phyloP scores from a whole-genome alignment of 2,113 vertebrate species.

The Chaetura pelagica region DNA sequence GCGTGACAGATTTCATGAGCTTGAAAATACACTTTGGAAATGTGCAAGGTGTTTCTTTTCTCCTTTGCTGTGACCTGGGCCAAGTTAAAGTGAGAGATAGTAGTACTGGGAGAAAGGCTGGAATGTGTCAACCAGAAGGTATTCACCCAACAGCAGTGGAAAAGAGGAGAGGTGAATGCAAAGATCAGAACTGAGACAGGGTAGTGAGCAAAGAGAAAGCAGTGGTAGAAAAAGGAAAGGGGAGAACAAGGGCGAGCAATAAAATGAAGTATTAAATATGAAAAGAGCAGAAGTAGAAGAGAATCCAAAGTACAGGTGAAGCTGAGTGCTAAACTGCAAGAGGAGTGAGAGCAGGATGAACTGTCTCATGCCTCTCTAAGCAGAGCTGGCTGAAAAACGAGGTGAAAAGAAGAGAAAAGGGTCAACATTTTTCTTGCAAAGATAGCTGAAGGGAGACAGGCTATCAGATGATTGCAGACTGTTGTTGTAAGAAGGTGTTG shows the following conservation, averaged over 20 bases:
- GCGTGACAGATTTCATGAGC: neutral
- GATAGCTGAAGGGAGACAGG: accelerated
- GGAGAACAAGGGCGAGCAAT: neutral
- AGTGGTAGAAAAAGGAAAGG: neutral
- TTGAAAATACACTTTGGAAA: neutral
- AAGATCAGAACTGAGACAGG: neutral
- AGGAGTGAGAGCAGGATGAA: accelerated
- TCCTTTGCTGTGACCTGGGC: neutral
- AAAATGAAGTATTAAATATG: neutral
- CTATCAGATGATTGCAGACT: neutral
- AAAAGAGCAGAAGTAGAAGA: neutral
- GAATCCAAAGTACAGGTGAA: neutral
- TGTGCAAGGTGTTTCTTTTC: neutral
- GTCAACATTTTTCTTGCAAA: neutral
- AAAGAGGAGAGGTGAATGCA: neutral
- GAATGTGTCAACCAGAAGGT: neutral
- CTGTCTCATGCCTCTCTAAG: neutral
- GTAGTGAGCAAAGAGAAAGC: neutral
- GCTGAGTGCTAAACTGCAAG: neutral
- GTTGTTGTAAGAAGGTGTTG: neutral
- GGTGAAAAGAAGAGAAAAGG: neutral
- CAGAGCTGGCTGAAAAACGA: neutral
- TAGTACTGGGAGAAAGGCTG: neutral
- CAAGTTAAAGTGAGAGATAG: neutral
- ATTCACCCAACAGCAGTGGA: neutral